A percentile compares a stretch with the other conserved stretches of the same genome.
phyloP scores from a whole-genome alignment of 1,140 invertebrate genomes.

The Oryzaephilus surinamensis region DNA sequence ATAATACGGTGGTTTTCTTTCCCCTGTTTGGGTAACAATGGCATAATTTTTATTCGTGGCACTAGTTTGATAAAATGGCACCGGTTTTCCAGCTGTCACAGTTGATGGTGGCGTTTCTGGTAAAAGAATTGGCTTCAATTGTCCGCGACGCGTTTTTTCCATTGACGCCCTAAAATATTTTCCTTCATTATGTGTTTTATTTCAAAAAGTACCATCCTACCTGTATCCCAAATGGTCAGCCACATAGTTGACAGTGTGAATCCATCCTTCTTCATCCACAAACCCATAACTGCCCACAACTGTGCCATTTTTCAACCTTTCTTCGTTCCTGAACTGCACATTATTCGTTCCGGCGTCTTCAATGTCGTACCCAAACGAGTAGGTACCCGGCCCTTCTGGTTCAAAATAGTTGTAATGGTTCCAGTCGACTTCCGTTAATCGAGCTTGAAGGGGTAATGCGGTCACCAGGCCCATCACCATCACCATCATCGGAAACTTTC shows the following conservation, averaged over 20 bases:
- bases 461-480: neutral
- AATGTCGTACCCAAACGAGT: slow-evolving; percentile 57
- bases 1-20: no score
- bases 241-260: slow-evolving; percentile 46
- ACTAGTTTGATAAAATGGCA: no score
- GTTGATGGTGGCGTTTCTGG: no score
- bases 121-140: no score
- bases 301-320: slow-evolving; percentile 51
- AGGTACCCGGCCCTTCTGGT: slow-evolving; percentile 47
- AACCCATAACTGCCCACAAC: slow-evolving; percentile 57
- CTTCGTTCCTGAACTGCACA: slow-evolving; percentile 54
- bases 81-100: no score
- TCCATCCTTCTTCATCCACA: slow-evolving; percentile 48
- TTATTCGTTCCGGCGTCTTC: slow-evolving; percentile 50
- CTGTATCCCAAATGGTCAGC: slow-evolving; percentile 55
- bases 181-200: no score
- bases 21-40: no score
- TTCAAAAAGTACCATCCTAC: no score
- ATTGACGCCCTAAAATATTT: no score
- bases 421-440: slow-evolving; percentile 27
- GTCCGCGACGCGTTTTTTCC: no score
- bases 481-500: neutral
- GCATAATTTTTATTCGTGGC: no score
- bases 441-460: slow-evolving; percentile 1
- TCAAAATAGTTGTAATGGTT: slow-evolving; percentile 28